Evolutionary conservation across 1,140 invertebrate species (phyloP).

Genomic region (Trichomalopsis sarcophagae): DNA sequence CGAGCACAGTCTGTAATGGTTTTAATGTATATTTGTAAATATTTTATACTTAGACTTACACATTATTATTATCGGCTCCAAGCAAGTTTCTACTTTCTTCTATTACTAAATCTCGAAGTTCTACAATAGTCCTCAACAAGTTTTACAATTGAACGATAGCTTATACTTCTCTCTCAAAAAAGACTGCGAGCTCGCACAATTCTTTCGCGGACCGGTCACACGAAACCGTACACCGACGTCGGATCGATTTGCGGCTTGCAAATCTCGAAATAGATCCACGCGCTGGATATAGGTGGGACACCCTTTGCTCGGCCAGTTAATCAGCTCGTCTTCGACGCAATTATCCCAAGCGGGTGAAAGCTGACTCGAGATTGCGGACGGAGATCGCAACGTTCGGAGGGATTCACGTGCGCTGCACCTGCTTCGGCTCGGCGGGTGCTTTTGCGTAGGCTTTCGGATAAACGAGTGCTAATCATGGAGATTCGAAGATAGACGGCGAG

Average conservation of each 20-base stretch:
- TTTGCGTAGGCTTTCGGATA: background rate
- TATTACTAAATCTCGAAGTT: too few species aligned
- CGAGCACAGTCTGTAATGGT: too few species aligned
- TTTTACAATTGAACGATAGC: background rate
- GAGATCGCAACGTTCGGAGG: conserved; percentile 57
- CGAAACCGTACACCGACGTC: background rate
- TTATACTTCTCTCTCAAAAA: background rate
- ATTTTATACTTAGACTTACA: too few species aligned
- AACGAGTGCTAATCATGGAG: background rate
- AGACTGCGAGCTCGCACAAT: background rate
- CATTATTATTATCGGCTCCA: too few species aligned
- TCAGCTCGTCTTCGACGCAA: conserved; percentile 69
- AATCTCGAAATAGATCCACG: conserved; percentile 24
- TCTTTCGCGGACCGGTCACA: background rate
- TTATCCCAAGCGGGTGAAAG: conserved; percentile 69
- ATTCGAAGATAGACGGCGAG: background rate
- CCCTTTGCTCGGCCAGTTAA: conserved; percentile 59
- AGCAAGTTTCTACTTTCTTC: too few species aligned
- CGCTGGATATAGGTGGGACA: conserved; percentile 47
- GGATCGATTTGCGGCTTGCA: conserved; percentile 45
- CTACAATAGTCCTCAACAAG: background rate
- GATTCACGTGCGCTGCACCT: conserved; percentile 49
- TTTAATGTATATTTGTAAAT: too few species aligned
- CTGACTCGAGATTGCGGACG: conserved; percentile 57
- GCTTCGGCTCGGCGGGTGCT: conserved; percentile 55